phyloP scores from a whole-genome alignment of 2,888 invertebrate species.

The Hyposoter didymator region DNA sequence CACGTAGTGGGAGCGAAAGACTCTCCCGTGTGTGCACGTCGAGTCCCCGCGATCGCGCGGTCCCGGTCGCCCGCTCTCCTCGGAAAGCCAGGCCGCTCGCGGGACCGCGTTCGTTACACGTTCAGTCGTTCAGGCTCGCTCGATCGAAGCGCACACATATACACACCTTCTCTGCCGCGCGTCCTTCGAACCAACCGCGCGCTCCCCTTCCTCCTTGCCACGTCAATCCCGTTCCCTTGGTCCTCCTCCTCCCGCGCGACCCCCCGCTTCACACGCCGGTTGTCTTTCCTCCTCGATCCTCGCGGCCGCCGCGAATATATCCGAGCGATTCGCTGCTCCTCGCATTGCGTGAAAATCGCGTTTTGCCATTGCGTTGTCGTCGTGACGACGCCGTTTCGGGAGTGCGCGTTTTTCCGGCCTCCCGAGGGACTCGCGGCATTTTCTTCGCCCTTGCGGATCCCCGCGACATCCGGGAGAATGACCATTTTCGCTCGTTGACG shows the following conservation, averaged over 20 bases:
- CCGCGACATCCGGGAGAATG: conserved; percentile 27
- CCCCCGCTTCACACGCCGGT: conserved; percentile 5
- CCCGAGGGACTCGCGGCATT: conserved; percentile 6
- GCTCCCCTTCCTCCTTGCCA: conserved; percentile 26
- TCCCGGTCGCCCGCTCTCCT: conserved; percentile 7
- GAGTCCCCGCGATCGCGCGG: background rate
- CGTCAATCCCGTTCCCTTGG: conserved; percentile 13
- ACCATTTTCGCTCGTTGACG: conserved; percentile 54
- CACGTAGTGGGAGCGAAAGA: background rate
- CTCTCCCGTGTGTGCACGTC: background rate
- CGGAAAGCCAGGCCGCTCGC: conserved; percentile 62
- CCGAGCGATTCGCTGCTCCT: conserved; percentile 3
- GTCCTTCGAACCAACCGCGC: conserved; percentile 8
- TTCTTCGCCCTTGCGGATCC: background rate
- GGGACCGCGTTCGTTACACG: conserved; percentile 70
- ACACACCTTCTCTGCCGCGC: conserved; percentile 18
- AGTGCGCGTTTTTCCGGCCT: background rate
- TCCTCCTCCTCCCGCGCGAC: background rate
- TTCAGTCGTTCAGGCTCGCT: conserved; percentile 79
- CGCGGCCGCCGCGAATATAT: background rate
- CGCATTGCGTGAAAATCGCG: background rate
- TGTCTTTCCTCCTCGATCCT: conserved; percentile 7
- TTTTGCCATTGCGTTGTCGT: background rate
- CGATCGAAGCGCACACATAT: conserved; percentile 73
- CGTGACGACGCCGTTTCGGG: background rate